Conservation (phyloP, 2,113 vertebrate genomes). For the Lophura nycthemera region DNA sequence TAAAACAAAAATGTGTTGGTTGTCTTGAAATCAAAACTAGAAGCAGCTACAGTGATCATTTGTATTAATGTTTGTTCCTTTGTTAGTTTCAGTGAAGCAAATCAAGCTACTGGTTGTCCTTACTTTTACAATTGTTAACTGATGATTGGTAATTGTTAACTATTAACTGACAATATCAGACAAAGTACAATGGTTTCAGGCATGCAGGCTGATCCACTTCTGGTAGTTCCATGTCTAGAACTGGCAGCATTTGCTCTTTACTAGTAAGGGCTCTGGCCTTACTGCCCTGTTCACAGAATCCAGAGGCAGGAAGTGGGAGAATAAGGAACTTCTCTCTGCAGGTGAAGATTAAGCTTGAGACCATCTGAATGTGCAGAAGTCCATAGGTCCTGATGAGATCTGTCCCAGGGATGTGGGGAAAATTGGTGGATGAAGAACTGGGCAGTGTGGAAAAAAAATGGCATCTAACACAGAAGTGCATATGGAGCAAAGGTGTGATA, state of each 20-base stretch:
- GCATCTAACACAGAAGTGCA: background rate
- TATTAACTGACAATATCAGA: background rate
- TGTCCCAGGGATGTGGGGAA: too few species aligned
- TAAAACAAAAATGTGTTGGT: background rate
- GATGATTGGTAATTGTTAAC: background rate
- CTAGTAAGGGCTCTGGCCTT: too few species aligned
- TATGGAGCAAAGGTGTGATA: too few species aligned
- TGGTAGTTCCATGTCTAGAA: background rate
- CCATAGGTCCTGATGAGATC: too few species aligned
- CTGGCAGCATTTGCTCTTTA: background rate
- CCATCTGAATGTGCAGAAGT: too few species aligned
- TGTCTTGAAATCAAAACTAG: background rate
- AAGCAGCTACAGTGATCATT: background rate
- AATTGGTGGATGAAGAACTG: too few species aligned
- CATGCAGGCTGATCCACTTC: background rate
- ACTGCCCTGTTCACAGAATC: too few species aligned
- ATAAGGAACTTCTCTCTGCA: too few species aligned
- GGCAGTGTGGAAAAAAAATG: background rate
- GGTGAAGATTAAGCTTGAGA: too few species aligned
- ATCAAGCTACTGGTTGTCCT: background rate
- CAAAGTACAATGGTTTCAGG: background rate
- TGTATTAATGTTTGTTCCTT: background rate
- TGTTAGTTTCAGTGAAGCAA: background rate
- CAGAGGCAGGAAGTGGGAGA: too few species aligned
- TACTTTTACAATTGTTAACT: background rate